phyloP scores from a whole-genome alignment of 2,113 vertebrate species.

The Climacteris rufus region DNA sequence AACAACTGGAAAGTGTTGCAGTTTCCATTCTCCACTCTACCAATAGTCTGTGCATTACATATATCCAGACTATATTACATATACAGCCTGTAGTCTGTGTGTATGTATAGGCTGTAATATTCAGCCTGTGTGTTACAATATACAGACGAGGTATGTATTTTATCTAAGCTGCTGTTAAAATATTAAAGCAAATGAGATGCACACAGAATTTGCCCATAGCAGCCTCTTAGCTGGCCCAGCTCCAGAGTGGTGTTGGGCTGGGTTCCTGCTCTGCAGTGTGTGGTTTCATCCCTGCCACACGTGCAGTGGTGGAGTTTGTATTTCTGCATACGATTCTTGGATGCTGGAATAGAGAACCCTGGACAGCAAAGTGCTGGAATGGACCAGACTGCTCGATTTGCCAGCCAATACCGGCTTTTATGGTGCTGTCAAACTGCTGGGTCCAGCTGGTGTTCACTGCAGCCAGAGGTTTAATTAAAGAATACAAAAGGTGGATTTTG shows the following conservation, averaged over 20 bases:
- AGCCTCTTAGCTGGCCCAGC: not conserved
- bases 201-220: not conserved
- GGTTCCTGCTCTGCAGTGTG: not conserved
- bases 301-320: not conserved
- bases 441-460: not conserved
- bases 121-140: not conserved
- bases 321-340: not conserved
- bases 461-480: not conserved
- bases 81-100: not conserved
- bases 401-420: not conserved
- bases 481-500: not conserved
- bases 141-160: not conserved
- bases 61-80: rapidly evolving
- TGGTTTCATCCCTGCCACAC: not conserved
- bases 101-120: not conserved
- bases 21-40: not conserved
- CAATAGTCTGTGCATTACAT: not conserved
- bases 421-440: not conserved
- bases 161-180: not conserved
- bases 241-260: not conserved
- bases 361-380: not conserved
- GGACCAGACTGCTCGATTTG: not conserved
- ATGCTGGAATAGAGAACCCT: not conserved
- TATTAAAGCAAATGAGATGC: not conserved
- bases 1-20: not conserved